phyloP scores from a whole-genome alignment of 2,113 vertebrate genomes.

The Burhinus bistriatus region DNA sequence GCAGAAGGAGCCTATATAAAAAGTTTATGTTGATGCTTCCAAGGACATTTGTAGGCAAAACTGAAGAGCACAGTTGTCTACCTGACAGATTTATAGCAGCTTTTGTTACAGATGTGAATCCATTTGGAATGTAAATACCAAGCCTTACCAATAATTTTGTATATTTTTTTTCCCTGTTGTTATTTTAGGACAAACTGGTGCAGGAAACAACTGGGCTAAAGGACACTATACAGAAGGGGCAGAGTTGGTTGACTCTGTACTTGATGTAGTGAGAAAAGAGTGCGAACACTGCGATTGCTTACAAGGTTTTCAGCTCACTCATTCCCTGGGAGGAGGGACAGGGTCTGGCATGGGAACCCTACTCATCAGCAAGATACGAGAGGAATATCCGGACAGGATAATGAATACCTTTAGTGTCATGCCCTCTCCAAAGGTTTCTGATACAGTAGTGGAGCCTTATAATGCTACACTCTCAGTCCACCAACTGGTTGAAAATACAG shows the following conservation, averaged over 20 bases:
- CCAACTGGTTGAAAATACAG: constrained; percentile 92
- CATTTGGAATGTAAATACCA: neutral
- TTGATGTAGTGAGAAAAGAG: constrained; percentile 90
- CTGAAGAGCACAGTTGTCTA: neutral
- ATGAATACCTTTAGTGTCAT: constrained; percentile 97
- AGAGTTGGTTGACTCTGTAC: constrained; percentile 88
- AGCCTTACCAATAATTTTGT: neutral
- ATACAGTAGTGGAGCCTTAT: constrained; percentile 96
- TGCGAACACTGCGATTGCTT: constrained; percentile 91
- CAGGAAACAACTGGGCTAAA: constrained; percentile 96
- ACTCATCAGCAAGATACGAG: constrained; percentile 93
- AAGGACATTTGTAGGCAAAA: neutral
- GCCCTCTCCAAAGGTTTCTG: constrained; percentile 95
- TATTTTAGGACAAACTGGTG: constrained; percentile 89
- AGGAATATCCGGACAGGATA: constrained; percentile 92
- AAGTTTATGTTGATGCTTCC: neutral
- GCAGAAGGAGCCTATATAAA: neutral
- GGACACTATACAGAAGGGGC: constrained; percentile 95
- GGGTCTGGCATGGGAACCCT: constrained; percentile 94
- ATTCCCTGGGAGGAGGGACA: constrained; percentile 86
- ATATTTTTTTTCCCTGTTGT: neutral
- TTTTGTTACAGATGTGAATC: neutral
- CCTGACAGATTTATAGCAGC: neutral
- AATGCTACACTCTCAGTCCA: constrained; percentile 92
- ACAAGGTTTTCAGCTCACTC: constrained; percentile 89